Percentiles rank a stretch among this genome's conserved stretches.
These are phyloP conservation scores for Lamprologus speciosus DNA, from an alignment of 2,113 vertebrate species.

Conservation along the genomic window DNA sequence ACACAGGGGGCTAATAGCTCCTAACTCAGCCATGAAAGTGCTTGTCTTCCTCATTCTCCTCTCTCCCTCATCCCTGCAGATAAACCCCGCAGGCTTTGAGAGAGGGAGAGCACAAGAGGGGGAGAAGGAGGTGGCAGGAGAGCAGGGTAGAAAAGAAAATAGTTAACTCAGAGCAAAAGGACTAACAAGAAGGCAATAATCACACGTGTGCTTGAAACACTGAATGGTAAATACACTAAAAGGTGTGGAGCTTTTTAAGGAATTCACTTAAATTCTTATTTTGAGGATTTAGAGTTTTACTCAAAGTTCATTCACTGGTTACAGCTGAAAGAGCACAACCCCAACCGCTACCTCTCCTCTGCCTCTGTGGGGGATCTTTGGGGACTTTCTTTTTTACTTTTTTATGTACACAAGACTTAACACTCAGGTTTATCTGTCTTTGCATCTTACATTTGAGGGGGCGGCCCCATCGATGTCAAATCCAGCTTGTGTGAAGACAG, in stretches of 20 bases:
- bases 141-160: background rate
- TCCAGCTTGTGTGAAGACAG: constrained; percentile 24
- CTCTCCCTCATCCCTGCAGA: constrained; percentile 39
- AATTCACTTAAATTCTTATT: background rate
- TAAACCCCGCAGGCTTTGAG: constrained; percentile 32
- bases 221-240: background rate
- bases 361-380: constrained; percentile 31
- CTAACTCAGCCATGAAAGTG: constrained; percentile 65
- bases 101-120: background rate
- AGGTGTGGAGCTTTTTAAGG: background rate
- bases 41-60: constrained; percentile 60
- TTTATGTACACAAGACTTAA: background rate
- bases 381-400: constrained; percentile 33
- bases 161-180: background rate
- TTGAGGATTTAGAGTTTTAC: background rate
- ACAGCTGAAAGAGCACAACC: constrained; percentile 4
- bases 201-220: background rate
- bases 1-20: constrained; percentile 63
- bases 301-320: constrained; percentile 14
- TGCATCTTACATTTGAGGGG: constrained; percentile 17
- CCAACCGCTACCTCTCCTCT: constrained; percentile 1
- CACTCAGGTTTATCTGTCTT: constrained; percentile 19
- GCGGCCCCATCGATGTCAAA: background rate
- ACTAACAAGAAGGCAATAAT: constrained; percentile 23
- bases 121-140: background rate